These are phyloP conservation scores for Parnassius mnemosyne DNA, from an alignment of 2,888 invertebrate genomes.

Conservation along the genomic window DNA sequence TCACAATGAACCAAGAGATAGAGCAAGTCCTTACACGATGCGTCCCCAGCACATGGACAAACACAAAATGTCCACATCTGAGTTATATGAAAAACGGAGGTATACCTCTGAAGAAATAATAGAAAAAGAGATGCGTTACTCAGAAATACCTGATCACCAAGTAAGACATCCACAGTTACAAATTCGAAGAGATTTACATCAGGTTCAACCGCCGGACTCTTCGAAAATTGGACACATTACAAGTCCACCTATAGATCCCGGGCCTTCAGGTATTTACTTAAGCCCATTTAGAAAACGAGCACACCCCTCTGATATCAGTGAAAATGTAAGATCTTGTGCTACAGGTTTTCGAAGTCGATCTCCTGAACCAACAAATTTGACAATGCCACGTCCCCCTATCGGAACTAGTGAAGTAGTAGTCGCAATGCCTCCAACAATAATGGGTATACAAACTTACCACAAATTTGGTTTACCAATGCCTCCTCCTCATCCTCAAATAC, in stretches of 20 bases:
- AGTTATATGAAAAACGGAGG: constrained; percentile 67
- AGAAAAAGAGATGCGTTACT: constrained; percentile 71
- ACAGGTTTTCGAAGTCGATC: constrained; percentile 68
- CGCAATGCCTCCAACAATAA: constrained; percentile 62
- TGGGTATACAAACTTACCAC: constrained; percentile 72
- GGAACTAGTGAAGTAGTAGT: constrained; percentile 60
- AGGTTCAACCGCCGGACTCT: constrained; percentile 70
- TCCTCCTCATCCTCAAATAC: constrained; percentile 69
- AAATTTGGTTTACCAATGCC: constrained; percentile 74
- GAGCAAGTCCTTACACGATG: constrained; percentile 86
- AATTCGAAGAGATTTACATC: constrained; percentile 88
- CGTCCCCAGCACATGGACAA: constrained; percentile 83
- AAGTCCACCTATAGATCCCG: constrained; percentile 70
- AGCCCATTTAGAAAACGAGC: constrained; percentile 80
- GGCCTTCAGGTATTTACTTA: constrained; percentile 70
- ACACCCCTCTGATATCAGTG: constrained; percentile 76
- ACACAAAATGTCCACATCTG: constrained; percentile 57
- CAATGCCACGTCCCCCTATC: constrained; percentile 65
- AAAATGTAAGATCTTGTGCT: constrained; percentile 64
- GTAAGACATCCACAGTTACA: constrained; percentile 83
- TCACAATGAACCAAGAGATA: constrained; percentile 80
- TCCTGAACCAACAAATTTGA: constrained; percentile 74
- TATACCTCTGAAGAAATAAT: constrained; percentile 73
- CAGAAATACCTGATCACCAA: constrained; percentile 71
- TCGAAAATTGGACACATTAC: constrained; percentile 64